Base-by-base conservation (phyloP, 1,140 invertebrate species). In the Hetaerina americana region DNA sequence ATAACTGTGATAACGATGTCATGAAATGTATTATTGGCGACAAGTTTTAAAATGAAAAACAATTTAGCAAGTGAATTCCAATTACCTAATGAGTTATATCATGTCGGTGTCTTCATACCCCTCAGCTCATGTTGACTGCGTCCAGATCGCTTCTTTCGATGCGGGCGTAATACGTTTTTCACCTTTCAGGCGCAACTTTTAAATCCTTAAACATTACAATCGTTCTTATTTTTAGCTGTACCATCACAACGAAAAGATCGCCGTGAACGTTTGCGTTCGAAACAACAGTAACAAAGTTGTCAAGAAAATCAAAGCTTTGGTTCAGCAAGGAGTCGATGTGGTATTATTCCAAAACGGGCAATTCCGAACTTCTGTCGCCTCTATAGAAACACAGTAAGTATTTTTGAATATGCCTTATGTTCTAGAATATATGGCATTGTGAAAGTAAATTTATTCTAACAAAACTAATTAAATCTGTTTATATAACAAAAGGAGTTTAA, bases 331-430 rank as follows among this genome's bases (percentile, higher is more conserved):
- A 72, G 96, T 98, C 28, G 97, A 99, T 81, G 96, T 99, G 72
- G 95, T 97, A 74, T 90, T 99, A 66, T 99, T 99, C 85, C 96
- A 97, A 80, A 98, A 95, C 79, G 97, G 97, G n/a, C 95, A 97
- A 80, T 99, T 98, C 80, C 87, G 96, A 70, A 96, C 96, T 74
- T 90, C 93, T 5, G 95, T 99, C 31, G 94, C 95, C 40, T 90
- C 91, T 72, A 82, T 96, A 49, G 96, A 99, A 83, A 96, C 93
- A 26, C 92, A 95, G 89, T 96, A 87, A 85, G 87, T 78, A 49
- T n/a, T n/a, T n/a, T n/a, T n/a, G n/a, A n/a, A n/a, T n/a, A n/a
- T n/a, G n/a, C n/a, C n/a, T n/a, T n/a, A n/a, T n/a, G n/a, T n/a
- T n/a, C n/a, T n/a, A n/a, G n/a, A n/a, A n/a, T n/a, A n/a, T n/a